Percentiles rank a stretch among this genome's conserved stretches.
These are phyloP conservation scores for Drosophila cracens DNA, from an alignment of 2,888 invertebrate genomes.

Conservation along the genomic window DNA sequence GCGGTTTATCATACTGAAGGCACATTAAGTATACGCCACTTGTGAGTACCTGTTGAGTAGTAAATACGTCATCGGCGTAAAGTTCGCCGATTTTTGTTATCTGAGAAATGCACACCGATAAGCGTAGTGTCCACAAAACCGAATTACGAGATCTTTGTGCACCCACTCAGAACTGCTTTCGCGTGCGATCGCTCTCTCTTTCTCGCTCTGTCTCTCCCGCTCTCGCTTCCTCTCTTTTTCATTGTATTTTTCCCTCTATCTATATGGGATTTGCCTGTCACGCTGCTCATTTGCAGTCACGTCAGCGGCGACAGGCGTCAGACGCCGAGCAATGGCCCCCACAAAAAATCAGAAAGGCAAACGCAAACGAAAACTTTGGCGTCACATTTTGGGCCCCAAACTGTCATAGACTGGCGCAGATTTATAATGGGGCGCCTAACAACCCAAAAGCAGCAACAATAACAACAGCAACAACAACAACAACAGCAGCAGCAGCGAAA, in stretches of 20 bases:
- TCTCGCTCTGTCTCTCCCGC: background rate
- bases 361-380: slow-evolving; percentile 54
- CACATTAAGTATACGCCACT: slow-evolving; percentile 48
- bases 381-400: slow-evolving; percentile 65
- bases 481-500: slow-evolving; percentile 46
- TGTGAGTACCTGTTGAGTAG: slow-evolving; percentile 1
- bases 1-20: background rate
- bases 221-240: background rate
- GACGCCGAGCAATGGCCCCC: slow-evolving; percentile 75
- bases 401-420: slow-evolving; percentile 77
- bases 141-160: slow-evolving; percentile 37
- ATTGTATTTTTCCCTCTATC: background rate
- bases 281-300: slow-evolving; percentile 72
- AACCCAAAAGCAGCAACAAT: slow-evolving; percentile 40
- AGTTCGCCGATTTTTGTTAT: slow-evolving; percentile 63
- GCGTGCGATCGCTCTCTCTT: background rate
- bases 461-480: background rate
- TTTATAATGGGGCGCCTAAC: slow-evolving; percentile 78
- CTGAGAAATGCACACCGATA: slow-evolving; percentile 57
- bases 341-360: slow-evolving; percentile 46
- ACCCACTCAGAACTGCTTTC: slow-evolving; percentile 31
- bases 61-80: slow-evolving; percentile 64
- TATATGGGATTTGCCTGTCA: slow-evolving; percentile 34
- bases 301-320: slow-evolving; percentile 63
- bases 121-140: slow-evolving; percentile 34